Conservation (phyloP, 2,888 invertebrate species). For the Cataglyphis altisquamis region DNA sequence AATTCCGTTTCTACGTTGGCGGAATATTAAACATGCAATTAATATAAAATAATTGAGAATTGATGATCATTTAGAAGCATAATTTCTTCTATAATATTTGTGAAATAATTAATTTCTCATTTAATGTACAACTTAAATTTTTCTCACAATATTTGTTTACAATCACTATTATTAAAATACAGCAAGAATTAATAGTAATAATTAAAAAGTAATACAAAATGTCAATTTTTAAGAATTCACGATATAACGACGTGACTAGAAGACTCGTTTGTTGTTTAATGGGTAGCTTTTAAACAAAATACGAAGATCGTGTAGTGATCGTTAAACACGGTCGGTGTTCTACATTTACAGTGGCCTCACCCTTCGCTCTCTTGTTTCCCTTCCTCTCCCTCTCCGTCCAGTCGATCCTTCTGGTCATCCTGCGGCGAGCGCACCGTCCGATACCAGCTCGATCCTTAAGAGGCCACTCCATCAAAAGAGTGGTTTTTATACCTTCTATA, state of each 20-base stretch:
- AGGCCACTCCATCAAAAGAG: constrained; percentile 84
- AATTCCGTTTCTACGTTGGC: not conserved
- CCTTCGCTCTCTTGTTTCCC: constrained; percentile 30
- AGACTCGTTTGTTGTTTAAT: constrained; percentile 72
- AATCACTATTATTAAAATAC: not conserved
- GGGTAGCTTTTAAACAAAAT: constrained; percentile 83
- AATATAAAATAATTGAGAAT: not conserved
- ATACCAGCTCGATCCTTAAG: constrained; percentile 80
- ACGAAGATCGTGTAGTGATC: constrained; percentile 80
- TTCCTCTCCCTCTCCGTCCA: constrained; percentile 22
- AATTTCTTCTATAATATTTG: not conserved
- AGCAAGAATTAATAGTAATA: not conserved
- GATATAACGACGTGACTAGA: constrained; percentile 45
- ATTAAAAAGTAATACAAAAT: not conserved
- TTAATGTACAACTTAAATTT: not conserved
- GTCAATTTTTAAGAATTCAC: not conserved
- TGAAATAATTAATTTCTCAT: not conserved
- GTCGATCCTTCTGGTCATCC: constrained; percentile 78
- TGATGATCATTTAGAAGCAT: not conserved
- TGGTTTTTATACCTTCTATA: constrained; percentile 84
- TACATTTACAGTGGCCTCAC: constrained; percentile 56
- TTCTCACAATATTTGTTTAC: not conserved
- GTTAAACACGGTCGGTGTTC: constrained; percentile 78
- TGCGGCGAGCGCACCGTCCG: constrained; percentile 77
- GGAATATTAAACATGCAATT: not conserved